phyloP scores from a whole-genome alignment of 1,140 invertebrate genomes.

The Drosophila cardini region DNA sequence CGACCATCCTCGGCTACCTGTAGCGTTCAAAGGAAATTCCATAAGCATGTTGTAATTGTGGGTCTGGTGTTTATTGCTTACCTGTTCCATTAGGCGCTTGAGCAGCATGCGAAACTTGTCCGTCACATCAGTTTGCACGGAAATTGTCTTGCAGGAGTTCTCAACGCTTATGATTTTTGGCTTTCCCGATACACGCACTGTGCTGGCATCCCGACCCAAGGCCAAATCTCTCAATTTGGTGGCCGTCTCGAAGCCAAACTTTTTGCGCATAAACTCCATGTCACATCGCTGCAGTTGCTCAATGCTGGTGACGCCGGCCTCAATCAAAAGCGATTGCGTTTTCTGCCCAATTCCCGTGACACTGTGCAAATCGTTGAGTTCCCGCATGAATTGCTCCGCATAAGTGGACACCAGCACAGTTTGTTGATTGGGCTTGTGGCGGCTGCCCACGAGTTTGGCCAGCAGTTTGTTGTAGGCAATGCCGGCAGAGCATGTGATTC shows the following conservation, averaged over 20 bases:
- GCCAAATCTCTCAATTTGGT: conserved; percentile 88
- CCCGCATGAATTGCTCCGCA: conserved; percentile 87
- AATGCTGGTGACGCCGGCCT: conserved; percentile 88
- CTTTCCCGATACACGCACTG: conserved; percentile 89
- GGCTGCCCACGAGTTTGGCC: conserved; percentile 90
- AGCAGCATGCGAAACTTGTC: conserved; percentile 88
- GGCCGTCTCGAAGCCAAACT: conserved; percentile 89
- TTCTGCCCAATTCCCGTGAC: conserved; percentile 91
- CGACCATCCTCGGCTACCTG: conserved; percentile 90
- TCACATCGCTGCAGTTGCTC: conserved; percentile 88
- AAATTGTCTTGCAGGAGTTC: conserved; percentile 90
- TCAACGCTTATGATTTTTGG: conserved; percentile 90
- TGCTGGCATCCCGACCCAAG: conserved; percentile 89
- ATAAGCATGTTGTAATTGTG: neutral
- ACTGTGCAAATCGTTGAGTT: conserved; percentile 86
- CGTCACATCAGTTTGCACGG: conserved; percentile 89
- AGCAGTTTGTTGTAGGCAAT: conserved; percentile 93
- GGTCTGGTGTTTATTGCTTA: neutral
- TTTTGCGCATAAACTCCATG: conserved; percentile 86
- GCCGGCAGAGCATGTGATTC: conserved; percentile 92
- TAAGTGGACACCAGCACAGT: conserved; percentile 90
- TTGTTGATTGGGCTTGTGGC: conserved; percentile 92
- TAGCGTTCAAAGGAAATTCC: neutral
- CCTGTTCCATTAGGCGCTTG: conserved; percentile 88
- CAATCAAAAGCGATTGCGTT: conserved; percentile 87